Base-by-base conservation (phyloP, 2,113 vertebrate genomes). In the Halichoeres trimaculatus region DNA sequence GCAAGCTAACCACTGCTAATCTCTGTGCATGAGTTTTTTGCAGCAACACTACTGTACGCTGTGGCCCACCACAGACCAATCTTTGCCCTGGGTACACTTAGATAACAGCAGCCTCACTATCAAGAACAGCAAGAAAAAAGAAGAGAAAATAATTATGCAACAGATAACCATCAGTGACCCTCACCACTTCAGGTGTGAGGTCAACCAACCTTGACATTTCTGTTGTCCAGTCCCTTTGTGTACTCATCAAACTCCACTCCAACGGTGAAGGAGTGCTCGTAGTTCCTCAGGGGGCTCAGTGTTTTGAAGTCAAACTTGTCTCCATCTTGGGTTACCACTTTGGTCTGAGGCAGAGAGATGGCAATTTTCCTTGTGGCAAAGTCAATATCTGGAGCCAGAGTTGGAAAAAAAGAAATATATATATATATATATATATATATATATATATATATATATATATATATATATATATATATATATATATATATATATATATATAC, bases 301-400 rank as follows among this genome's bases (percentile, higher is more conserved):
- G 97, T 98, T 91, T 95, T 96, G 17, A 94, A 94, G 70, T 94
- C 91, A 86, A 99, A 96, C 58, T 81, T 81, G 67, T 98, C 87
- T 43, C 94, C 96, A 0, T 98, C 79, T 90, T 98, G 97, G 36
- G 80, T 12, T 7, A 99, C 87, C 77, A 96, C 94, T 85, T 98
- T 99, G 10, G 95, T 96, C 92, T 97, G 97, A 68, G 65, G 93
- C 77, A 99, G 91, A 47, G 89, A 93, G 5, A 88, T 66, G 5
- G 97, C 97, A 43, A 98, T 95, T 93, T 98, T 98, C 50, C 97
- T 94, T 67, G 96, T 98, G 1, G 96, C 94, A 92, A 98, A 96
- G 90, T 97, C 96, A 73, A 98, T 96, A 76, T 91, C 97, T 99
- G 16, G n/a, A 9, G 57, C 8, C 22, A 71, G 19, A 72, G 73